Conservation (phyloP, 2,113 vertebrate species). For the Heteronetta atricapilla region DNA sequence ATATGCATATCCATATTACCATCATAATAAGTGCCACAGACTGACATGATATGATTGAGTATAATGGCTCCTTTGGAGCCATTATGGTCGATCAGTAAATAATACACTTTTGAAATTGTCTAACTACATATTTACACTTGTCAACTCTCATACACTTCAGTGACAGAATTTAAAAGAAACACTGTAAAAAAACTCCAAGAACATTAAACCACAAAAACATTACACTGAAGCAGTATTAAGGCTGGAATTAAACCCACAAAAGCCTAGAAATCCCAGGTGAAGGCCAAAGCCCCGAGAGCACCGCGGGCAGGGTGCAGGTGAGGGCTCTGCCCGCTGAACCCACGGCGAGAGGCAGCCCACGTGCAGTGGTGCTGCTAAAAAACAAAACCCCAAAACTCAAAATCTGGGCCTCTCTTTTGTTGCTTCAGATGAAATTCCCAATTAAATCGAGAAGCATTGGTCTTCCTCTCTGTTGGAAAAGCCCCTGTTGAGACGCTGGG, state of each 20-base stretch:
- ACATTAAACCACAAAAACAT: constrained; percentile 64
- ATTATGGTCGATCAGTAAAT: constrained; percentile 82
- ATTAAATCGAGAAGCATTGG: constrained; percentile 28
- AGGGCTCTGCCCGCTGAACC: not conserved
- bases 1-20: constrained; percentile 79
- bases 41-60: constrained; percentile 79
- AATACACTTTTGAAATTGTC: constrained; percentile 81
- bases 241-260: constrained; percentile 58
- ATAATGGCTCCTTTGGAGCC: constrained; percentile 76
- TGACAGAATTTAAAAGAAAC: constrained; percentile 79
- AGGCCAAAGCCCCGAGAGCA: not conserved
- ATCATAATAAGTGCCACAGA: constrained; percentile 75
- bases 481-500: not conserved
- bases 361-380: not conserved
- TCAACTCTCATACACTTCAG: constrained; percentile 73
- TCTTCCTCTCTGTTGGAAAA: not conserved
- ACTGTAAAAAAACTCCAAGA: constrained; percentile 62
- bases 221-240: constrained; percentile 12
- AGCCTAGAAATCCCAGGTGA: constrained; percentile 21
- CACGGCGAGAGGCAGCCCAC: accelerated
- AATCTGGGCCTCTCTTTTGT: not conserved
- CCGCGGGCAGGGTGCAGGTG: not conserved
- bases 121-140: constrained; percentile 82
- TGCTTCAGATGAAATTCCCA: constrained; percentile 28
- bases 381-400: not conserved